Conservation (phyloP, 92 coral and sea anemone species). For the Pocillopora grandis region DNA sequence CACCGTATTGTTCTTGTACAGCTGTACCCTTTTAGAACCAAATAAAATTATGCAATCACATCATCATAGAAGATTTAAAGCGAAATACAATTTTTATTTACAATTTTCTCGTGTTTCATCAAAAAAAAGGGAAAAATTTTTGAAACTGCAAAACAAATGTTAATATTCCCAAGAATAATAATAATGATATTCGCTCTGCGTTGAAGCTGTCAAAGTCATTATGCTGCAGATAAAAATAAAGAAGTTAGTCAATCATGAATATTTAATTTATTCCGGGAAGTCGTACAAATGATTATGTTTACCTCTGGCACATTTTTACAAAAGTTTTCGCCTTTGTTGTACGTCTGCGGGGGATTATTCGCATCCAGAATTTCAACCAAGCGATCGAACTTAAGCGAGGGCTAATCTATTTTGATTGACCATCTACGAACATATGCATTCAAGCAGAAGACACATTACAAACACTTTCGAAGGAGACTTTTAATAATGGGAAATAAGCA, state of each 20-base stretch:
- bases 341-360: slow-evolving; percentile 8
- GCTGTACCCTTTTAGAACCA: too few species aligned
- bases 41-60: too few species aligned
- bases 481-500: slow-evolving; percentile 40
- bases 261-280: slow-evolving; percentile 16
- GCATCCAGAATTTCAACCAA: neutral
- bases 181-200: neutral
- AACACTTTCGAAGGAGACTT: slow-evolving; percentile 4
- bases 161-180: too few species aligned
- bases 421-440: neutral
- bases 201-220: neutral
- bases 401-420: neutral
- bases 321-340: neutral
- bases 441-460: neutral
- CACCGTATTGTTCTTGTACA: too few species aligned
- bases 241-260: slow-evolving; percentile 18
- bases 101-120: too few species aligned
- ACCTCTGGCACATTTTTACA: neutral
- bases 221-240: neutral
- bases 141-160: neutral
- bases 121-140: too few species aligned
- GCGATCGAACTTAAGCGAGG: neutral
- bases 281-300: slow-evolving; percentile 1
- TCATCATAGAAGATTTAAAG: too few species aligned
- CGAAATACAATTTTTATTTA: too few species aligned